Conservation (phyloP, 1,140 invertebrate species). For the Elymnias hypermnestra region DNA sequence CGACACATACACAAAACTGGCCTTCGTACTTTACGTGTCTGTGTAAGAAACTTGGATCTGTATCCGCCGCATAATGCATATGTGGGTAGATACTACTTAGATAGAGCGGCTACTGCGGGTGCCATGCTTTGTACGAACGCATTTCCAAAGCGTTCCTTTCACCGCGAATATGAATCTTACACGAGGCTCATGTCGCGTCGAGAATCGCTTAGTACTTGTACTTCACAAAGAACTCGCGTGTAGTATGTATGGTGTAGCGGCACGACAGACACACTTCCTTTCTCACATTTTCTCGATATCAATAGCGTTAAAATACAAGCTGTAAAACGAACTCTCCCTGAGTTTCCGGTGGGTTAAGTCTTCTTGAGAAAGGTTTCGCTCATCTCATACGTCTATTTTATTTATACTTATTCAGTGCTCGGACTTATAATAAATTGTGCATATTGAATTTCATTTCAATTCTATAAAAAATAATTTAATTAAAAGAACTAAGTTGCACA, state of each 20-base stretch:
- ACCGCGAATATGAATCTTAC: constrained; percentile 69
- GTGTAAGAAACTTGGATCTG: constrained; percentile 72
- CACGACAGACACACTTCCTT: constrained; percentile 70
- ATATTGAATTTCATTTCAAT: too few relatives aligned
- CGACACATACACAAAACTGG: constrained; percentile 69
- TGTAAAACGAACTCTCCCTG: constrained; percentile 59
- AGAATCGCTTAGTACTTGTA: constrained; percentile 46
- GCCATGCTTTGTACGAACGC: constrained; percentile 63
- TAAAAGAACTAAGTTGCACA: constrained; percentile 20
- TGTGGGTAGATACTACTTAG: constrained; percentile 67
- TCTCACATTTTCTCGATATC: constrained; percentile 73
- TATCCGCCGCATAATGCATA: constrained; percentile 68
- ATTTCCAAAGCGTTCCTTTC: constrained; percentile 61
- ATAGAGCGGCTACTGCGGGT: constrained; percentile 69
- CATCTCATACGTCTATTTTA: constrained; percentile 31
- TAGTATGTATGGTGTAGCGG: constrained; percentile 58
- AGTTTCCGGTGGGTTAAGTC: constrained; percentile 55
- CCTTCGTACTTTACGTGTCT: constrained; percentile 67
- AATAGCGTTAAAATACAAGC: constrained; percentile 64
- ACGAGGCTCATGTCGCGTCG: constrained; percentile 41
- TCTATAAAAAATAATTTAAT: too few relatives aligned
- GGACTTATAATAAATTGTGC: constrained; percentile 18
- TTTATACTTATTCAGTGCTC: constrained; percentile 24
- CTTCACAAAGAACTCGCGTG: constrained; percentile 54
- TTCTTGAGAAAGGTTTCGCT: constrained; percentile 46